phyloP scores from a whole-genome alignment of 1,140 invertebrate species.

The Cotesia glomerata region DNA sequence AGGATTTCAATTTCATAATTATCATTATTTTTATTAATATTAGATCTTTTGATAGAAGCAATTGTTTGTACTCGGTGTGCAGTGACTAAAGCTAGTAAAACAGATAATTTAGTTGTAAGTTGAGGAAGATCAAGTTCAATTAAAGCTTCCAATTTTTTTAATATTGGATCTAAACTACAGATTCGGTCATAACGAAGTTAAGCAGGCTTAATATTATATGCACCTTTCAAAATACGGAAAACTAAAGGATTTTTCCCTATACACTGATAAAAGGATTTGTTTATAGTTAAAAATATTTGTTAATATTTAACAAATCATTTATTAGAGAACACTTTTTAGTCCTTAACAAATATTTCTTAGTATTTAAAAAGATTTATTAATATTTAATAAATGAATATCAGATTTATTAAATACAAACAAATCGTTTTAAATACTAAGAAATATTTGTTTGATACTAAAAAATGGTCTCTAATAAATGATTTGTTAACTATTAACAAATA shows the following conservation, averaged over 20 bases:
- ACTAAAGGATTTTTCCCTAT: slow-evolving; percentile 9
- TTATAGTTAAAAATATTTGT: no score
- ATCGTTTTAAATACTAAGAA: no score
- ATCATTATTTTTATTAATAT: slow-evolving; percentile 13
- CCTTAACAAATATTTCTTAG: no score
- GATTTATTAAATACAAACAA: no score
- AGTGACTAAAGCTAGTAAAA: slow-evolving; percentile 27
- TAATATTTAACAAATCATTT: no score
- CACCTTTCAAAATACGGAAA: slow-evolving; percentile 3
- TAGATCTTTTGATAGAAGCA: slow-evolving; percentile 9
- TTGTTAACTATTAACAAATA: no score
- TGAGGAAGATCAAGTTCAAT: neutral
- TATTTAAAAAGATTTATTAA: no score
- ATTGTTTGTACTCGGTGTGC: slow-evolving; percentile 26
- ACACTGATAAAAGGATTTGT: no score
- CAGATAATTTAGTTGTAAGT: slow-evolving; percentile 19
- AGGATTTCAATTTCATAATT: slow-evolving; percentile 23
- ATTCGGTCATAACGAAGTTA: slow-evolving; percentile 19
- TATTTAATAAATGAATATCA: no score
- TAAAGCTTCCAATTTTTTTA: slow-evolving; percentile 16
- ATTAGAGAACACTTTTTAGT: no score
- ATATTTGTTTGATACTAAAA: no score
- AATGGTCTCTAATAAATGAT: no score
- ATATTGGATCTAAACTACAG: slow-evolving; percentile 16
- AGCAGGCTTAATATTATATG: slow-evolving; percentile 11